phyloP scores from a whole-genome alignment of 92 coral and sea anemone species.

The Bergia sp. region DNA sequence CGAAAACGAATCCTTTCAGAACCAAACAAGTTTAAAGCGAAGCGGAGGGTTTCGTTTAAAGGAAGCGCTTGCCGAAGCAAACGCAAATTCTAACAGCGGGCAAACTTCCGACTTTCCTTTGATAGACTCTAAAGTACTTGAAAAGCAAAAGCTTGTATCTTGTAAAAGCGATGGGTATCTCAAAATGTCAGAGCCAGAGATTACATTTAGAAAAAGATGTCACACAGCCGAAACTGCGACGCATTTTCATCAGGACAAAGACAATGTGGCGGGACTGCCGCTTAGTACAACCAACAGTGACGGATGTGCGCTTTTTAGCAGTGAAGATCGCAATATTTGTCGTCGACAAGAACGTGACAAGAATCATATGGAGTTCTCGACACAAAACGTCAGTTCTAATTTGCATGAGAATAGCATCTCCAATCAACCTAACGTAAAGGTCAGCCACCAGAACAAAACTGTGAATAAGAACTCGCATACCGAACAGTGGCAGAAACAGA shows the following conservation, averaged over 20 bases:
- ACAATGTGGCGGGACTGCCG: neutral
- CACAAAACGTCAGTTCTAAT: neutral
- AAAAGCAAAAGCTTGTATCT: slow-evolving; percentile 15
- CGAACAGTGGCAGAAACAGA: neutral
- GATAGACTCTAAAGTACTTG: neutral
- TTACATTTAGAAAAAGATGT: neutral
- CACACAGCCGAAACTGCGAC: neutral
- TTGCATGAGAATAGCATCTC: neutral
- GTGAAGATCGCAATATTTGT: neutral
- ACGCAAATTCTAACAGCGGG: neutral
- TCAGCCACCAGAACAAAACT: neutral
- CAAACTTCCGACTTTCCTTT: neutral
- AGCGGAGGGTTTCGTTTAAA: slow-evolving; percentile 27
- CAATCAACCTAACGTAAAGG: neutral
- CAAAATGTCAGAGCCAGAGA: neutral
- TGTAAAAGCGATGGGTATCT: slow-evolving; percentile 30
- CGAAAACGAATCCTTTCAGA: neutral
- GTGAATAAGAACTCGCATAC: neutral
- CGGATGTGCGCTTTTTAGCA: neutral
- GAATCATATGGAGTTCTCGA: neutral
- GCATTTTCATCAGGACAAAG: neutral
- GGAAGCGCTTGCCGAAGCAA: neutral
- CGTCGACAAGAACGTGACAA: neutral
- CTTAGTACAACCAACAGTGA: neutral
- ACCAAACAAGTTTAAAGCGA: slow-evolving; percentile 7